Evolutionary conservation across 2,888 invertebrate species (phyloP), one percentile per base, ranked within the genome.

Genomic region (Sesamia inferens): DNA sequence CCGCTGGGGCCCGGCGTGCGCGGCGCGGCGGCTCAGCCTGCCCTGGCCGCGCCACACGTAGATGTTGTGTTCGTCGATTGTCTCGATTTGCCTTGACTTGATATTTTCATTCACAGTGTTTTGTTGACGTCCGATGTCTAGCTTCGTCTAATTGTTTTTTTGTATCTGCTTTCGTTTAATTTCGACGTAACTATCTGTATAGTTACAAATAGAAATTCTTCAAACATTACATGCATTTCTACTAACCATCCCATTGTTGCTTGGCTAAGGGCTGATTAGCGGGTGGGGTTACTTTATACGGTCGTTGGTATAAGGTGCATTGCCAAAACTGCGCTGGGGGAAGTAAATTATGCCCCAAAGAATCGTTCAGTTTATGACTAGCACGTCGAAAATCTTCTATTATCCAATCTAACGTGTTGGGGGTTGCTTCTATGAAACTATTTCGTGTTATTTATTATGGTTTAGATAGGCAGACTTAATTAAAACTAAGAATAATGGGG

Each of bases 31-130:
- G 94, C 65, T 90, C 93, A 77, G 44, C 55, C 42, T 74, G 79
- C 22, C 68, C 85, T 89, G 93, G 94, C 74, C 68, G 57, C 70
- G 59, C 42, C 68, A 68, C 67, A 83, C 87, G 88, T 92, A 88
- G 89, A 90, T 90, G 90, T 90, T 90, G 90, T 90, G 90, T 89
- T 90, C 88, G 85, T 89, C 83, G 85, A 93, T 92, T 92, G 94
- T 93, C 91, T 92, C 89, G 88, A 87, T 87, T 91, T 84, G 89
- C 88, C 88, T 91, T 88, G 88, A 87, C 88, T 90, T 87, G 90
- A 92, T 92, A 92, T 94, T 93, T 94, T 94, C 94, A 95, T 95
- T 95, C 94, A 95, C 95, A 92, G 89, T 88, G 92, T 93, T 94
- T 93, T 92, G 92, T 91, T 92, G 91, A 90, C 90, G 91, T 90